phyloP scores from a whole-genome alignment of 1,140 invertebrate species.

The Armadillidium nasatum region DNA sequence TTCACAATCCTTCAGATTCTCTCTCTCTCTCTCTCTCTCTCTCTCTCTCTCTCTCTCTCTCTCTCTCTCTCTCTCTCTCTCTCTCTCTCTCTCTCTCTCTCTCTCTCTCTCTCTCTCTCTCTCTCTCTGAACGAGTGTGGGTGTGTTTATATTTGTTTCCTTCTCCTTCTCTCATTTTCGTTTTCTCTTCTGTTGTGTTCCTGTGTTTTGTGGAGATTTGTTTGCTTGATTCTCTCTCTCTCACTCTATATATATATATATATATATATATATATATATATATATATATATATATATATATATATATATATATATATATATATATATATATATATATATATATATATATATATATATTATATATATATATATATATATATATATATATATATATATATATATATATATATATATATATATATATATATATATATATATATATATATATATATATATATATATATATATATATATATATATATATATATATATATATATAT shows the following conservation, averaged over 20 bases:
- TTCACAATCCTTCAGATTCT: too few relatives aligned
- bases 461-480: slow-evolving; percentile 21
- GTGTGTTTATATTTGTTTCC: too few relatives aligned
- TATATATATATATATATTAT: slow-evolving; percentile 14
- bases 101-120: too few relatives aligned
- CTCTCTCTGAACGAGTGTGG: too few relatives aligned
- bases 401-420: slow-evolving; percentile 13
- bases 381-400: slow-evolving; percentile 22
- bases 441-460: slow-evolving; percentile 18
- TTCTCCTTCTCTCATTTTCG: too few relatives aligned
- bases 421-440: slow-evolving; percentile 22
- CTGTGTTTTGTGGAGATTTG: too few relatives aligned
- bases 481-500: slow-evolving; percentile 16
- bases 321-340: slow-evolving; percentile 20
- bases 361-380: slow-evolving; percentile 21
- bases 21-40: too few relatives aligned
- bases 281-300: slow-evolving; percentile 13
- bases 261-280: background rate
- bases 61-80: too few relatives aligned
- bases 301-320: slow-evolving; percentile 18
- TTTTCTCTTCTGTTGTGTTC: too few relatives aligned
- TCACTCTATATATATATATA: background rate
- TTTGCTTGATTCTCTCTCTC: too few relatives aligned
- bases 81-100: too few relatives aligned
- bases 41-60: too few relatives aligned